Base-by-base conservation (phyloP, 2,113 vertebrate species). In the Furnarius figulus region DNA sequence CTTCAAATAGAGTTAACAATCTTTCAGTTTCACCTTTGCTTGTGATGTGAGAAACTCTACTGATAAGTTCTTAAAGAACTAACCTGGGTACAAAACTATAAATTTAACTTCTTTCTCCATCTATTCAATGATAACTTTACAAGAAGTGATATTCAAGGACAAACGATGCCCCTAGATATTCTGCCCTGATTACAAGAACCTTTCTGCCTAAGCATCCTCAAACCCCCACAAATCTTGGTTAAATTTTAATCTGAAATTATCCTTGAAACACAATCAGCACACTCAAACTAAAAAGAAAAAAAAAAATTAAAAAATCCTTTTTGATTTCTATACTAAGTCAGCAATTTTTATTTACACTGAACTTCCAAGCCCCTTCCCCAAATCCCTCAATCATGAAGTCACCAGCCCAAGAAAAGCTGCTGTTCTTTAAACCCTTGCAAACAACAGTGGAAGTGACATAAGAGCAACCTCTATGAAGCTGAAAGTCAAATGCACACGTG, bases 401-500 rank as follows among this genome's bases (percentile, higher is more conserved):
- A 80, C 39, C 30, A 75, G 27, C 14, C 16, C 15, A 12, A 28
- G 37, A 49, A 78, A 72, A 83, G 14, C 17, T 53, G 21, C 9
- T 80, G 8, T 6, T 72, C 33, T 67, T 44, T 87, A n/a, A 33
- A 27, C 21, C 20, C 28, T 63, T 75, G 33, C 31, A 73, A 47
- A 72, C 33, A 42, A 33, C 20, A 16, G 8, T 16, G 24, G 22
- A 82, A 77, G 10, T 2, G 7, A 70, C 50, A 44, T 8, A 62
- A 58, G 8, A 40, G 5, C 17, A 72, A 47, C 3, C 18, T 46
- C 22, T 25, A 4, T 3, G 25, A 80, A 80, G n/a, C 14, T 10
- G 62, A 14, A 65, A 47, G 35, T 3, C 3, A 9, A 56, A 46
- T 1, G 1, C 1, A 3, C 9, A 10, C 4, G 1, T 35, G 70